Percentiles rank a stretch among this genome's conserved stretches.
Evolutionary conservation across 2,888 invertebrate genomes (phyloP).

Genomic region (Ennomos erosarius): DNA sequence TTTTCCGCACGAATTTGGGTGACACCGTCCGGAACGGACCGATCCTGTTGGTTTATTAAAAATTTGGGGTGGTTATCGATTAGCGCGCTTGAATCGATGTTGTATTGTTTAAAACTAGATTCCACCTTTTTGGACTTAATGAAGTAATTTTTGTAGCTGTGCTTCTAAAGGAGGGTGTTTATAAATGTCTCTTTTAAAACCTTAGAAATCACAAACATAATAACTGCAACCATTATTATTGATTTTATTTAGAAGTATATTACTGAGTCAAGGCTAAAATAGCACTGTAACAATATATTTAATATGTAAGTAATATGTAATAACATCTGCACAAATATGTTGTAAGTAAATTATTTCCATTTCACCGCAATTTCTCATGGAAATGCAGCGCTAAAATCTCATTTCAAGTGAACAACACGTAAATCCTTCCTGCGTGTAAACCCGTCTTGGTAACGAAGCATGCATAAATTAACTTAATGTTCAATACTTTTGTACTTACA

Average conservation of each 20-base stretch:
- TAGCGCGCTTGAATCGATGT: conserved; percentile 37
- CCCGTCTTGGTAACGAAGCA: conserved; percentile 75
- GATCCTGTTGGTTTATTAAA: conserved; percentile 46
- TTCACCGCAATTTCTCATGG: background rate
- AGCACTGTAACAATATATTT: background rate
- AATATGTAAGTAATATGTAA: background rate
- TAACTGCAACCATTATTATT: too few species aligned
- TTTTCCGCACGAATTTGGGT: conserved; percentile 60
- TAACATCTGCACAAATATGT: background rate
- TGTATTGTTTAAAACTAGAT: conserved; percentile 26
- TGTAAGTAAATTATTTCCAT: background rate
- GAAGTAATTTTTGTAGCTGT: background rate
- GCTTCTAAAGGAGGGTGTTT: background rate
- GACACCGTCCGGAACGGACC: conserved; percentile 50
- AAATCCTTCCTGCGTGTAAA: conserved; percentile 69
- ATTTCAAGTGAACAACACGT: conserved; percentile 58
- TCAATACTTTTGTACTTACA: conserved; percentile 82
- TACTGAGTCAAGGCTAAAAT: too few species aligned
- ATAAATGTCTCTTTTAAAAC: too few species aligned
- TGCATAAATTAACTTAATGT: conserved; percentile 83
- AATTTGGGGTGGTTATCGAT: conserved; percentile 44
- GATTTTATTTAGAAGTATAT: background rate
- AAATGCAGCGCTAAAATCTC: conserved; percentile 55
- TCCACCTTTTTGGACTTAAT: background rate
- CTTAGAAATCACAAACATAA: too few species aligned